These are phyloP conservation scores for Tachyglossus aculeatus DNA, from an alignment of 2,797 vertebrate species.

Conservation along the genomic window DNA sequence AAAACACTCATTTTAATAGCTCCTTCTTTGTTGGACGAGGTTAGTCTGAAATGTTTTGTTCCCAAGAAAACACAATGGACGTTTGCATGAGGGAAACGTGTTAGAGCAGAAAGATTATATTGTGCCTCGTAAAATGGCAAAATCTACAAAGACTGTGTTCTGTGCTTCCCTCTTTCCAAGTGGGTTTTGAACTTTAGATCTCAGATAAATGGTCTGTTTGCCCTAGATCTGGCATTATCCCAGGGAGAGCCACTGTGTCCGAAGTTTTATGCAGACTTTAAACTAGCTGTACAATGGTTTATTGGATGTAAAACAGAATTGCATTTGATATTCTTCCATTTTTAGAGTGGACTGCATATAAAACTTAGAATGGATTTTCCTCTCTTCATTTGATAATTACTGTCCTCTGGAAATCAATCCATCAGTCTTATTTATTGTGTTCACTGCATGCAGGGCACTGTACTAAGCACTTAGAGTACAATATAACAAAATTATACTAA, in stretches of 20 bases:
- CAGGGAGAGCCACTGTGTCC: background rate
- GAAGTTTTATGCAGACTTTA: slow-evolving; percentile 32
- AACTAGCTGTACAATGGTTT: slow-evolving; percentile 14
- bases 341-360: slow-evolving; percentile 20
- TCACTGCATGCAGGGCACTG: too few species aligned
- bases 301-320: slow-evolving; percentile 21
- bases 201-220: slow-evolving; percentile 4
- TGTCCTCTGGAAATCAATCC: too few species aligned
- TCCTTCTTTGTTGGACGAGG: too few species aligned
- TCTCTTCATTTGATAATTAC: too few species aligned
- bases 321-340: slow-evolving; percentile 27
- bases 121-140: slow-evolving; percentile 27
- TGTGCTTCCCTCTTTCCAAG: slow-evolving; percentile 24
- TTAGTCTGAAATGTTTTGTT: too few species aligned
- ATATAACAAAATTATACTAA: too few species aligned
- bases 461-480: too few species aligned
- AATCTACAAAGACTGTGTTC: slow-evolving; percentile 27
- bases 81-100: too few species aligned
- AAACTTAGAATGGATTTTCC: slow-evolving; percentile 29
- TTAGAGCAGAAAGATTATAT: slow-evolving; percentile 30
- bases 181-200: slow-evolving; percentile 28
- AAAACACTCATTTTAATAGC: too few species aligned
- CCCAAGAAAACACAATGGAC: too few species aligned
- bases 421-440: too few species aligned
- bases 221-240: slow-evolving; percentile 19